A percentile compares a stretch with the other conserved stretches of the same genome.
Evolutionary conservation across 1,140 invertebrate genomes (phyloP).

Genomic region (Tenebrio molitor): DNA sequence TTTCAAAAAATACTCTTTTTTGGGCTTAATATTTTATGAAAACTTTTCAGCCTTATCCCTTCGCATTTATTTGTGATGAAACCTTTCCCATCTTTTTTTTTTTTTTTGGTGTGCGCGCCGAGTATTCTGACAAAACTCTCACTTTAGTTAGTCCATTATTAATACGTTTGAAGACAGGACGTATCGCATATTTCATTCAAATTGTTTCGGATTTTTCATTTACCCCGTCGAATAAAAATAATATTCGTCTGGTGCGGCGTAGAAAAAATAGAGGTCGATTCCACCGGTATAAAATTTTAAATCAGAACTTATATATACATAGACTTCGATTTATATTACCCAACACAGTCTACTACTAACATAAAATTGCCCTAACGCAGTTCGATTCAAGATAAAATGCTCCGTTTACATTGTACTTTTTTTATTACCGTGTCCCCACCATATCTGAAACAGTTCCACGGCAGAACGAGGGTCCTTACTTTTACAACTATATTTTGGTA

Average conservation of each 20-base stretch:
- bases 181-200: slow-evolving; percentile 19
- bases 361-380: slow-evolving; percentile 29
- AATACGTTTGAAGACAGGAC: slow-evolving; percentile 19
- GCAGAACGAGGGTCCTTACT: slow-evolving; percentile 15
- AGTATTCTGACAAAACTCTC: slow-evolving; percentile 16
- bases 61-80: slow-evolving; percentile 27
- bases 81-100: too few relatives aligned
- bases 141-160: slow-evolving; percentile 27
- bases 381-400: slow-evolving; percentile 18
- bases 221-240: slow-evolving; percentile 9
- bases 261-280: not conserved
- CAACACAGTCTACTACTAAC: slow-evolving; percentile 22
- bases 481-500: slow-evolving; percentile 31
- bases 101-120: slow-evolving; percentile 13
- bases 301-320: slow-evolving; percentile 12
- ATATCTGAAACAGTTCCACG: slow-evolving; percentile 7
- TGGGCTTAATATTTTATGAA: slow-evolving; percentile 10
- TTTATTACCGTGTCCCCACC: slow-evolving; percentile 11
- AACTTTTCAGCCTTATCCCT: slow-evolving; percentile 21
- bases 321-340: slow-evolving; percentile 24
- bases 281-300: not conserved
- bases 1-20: slow-evolving; percentile 11
- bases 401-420: slow-evolving; percentile 34
- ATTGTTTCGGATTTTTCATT: slow-evolving; percentile 26
- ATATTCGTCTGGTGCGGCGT: not conserved